phyloP scores from a whole-genome alignment of 2,888 invertebrate species.

The Rhimphoctona megacephalus region DNA sequence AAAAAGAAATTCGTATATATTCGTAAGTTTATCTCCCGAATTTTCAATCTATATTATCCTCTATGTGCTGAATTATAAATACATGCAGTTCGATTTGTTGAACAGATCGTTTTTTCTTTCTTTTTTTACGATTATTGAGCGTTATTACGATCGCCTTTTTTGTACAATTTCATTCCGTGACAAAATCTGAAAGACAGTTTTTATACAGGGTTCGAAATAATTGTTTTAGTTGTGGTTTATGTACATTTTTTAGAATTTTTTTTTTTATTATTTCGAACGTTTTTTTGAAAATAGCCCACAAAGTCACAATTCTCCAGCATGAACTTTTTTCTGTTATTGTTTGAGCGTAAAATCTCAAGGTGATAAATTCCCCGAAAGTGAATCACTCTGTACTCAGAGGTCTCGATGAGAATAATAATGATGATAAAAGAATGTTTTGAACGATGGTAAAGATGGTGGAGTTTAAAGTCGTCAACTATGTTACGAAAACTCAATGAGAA shows the following conservation, averaged over 20 bases:
- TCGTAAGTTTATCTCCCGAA: slow-evolving; percentile 41
- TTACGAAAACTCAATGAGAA: slow-evolving; percentile 48
- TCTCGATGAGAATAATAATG: slow-evolving; percentile 38
- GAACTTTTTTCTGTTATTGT: neutral
- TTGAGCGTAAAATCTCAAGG: slow-evolving; percentile 29
- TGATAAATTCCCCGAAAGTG: slow-evolving; percentile 24
- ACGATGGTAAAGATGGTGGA: slow-evolving; percentile 9
- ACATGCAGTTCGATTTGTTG: too few species aligned
- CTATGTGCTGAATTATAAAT: neutral
- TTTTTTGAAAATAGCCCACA: too few species aligned
- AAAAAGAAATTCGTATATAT: slow-evolving; percentile 4
- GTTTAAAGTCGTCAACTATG: slow-evolving; percentile 43
- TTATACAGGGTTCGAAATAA: too few species aligned
- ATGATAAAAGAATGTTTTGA: slow-evolving; percentile 33
- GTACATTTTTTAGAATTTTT: too few species aligned
- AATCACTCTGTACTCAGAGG: slow-evolving; percentile 37
- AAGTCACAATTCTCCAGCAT: neutral
- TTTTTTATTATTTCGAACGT: too few species aligned
- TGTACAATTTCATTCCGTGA: too few species aligned
- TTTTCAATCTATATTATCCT: slow-evolving; percentile 44
- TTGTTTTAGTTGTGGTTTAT: too few species aligned
- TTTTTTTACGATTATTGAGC: too few species aligned
- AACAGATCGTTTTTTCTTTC: too few species aligned
- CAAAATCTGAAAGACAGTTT: too few species aligned
- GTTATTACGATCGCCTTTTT: too few species aligned